Evolutionary conservation across 1,140 invertebrate species (phyloP), one percentile per base, ranked within the genome.

Genomic region (Drosophila ananassae): DNA sequence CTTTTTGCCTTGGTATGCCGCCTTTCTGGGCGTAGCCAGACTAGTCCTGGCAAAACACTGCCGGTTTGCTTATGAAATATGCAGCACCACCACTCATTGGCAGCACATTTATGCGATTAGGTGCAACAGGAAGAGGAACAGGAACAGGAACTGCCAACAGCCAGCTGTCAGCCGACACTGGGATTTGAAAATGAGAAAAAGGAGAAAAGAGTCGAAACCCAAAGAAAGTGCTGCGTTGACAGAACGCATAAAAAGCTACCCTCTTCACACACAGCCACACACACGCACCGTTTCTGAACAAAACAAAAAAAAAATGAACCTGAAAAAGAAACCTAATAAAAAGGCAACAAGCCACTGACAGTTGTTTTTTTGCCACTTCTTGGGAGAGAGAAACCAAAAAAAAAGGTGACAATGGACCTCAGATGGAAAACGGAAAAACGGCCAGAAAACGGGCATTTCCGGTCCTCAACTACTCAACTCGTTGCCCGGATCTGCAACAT

Each of bases 31-130:
- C 30, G 28, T 21, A 28, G 25, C 25, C 25, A 28, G 25, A 28
- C 34, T 22, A 57, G 57, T 32, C 60, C 64, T 71, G 60, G 63
- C 55, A 75, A 41, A 13, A 44, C 41, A 44, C 41, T 17, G 41
- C 41, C 64, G 61, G 68, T 72, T 87, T 77, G 82, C 82, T 78
- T 87, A 78, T 85, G 80, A 85, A 85, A 85, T 85, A 85, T 85
- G 83, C 81, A 85, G 58, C 55, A 82, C 61, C 58, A 64, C 68
- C 82, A 85, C 64, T 87, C 78, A 87, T 87, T 78, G 83, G 82
- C 66, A 89, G 71, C 82, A 87, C 68, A 87, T 87, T 85, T 85
- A 89, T 87, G 79, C 82, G 83, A 87, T 87, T 87, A 89, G 83
- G 77, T 87, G 81, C 81, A 85, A 81, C 81, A 82, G 76, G 81